These are phyloP conservation scores for Cricetomys ansorgei DNA, from an alignment of 2,113 vertebrate species.

Conservation along the genomic window DNA sequence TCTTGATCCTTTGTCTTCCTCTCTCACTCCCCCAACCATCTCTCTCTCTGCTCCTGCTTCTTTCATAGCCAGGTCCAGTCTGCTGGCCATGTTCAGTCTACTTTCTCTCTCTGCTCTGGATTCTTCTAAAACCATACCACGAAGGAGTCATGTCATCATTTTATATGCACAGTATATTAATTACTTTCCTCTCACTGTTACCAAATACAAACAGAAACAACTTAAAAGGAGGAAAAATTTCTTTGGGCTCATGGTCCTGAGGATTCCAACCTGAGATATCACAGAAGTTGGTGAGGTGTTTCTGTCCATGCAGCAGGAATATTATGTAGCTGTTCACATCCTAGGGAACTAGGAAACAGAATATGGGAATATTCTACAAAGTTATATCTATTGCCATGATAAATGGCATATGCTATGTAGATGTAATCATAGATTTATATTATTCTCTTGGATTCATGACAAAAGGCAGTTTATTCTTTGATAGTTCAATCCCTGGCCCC, in stretches of 20 bases:
- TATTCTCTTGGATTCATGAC: too few species aligned
- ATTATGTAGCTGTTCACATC: neutral
- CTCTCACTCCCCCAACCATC: neutral
- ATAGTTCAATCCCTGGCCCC: too few species aligned
- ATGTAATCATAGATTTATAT: too few species aligned
- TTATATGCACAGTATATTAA: neutral
- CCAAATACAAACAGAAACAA: neutral
- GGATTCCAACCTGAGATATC: neutral
- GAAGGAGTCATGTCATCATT: neutral
- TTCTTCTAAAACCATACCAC: neutral
- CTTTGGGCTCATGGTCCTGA: neutral
- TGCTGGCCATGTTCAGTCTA: neutral
- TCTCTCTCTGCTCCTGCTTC: neutral
- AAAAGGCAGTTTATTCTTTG: too few species aligned
- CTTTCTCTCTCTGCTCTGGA: neutral
- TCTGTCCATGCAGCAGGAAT: neutral
- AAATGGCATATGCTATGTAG: too few species aligned
- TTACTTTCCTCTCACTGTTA: neutral
- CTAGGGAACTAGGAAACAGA: neutral
- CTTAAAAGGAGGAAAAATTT: neutral
- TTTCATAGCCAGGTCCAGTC: neutral
- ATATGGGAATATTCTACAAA: neutral
- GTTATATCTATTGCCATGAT: neutral
- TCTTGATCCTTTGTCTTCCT: neutral
- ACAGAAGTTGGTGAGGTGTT: neutral